These are phyloP conservation scores for Ephestia elutella DNA, from an alignment of 1,140 invertebrate genomes.

Conservation along the genomic window DNA sequence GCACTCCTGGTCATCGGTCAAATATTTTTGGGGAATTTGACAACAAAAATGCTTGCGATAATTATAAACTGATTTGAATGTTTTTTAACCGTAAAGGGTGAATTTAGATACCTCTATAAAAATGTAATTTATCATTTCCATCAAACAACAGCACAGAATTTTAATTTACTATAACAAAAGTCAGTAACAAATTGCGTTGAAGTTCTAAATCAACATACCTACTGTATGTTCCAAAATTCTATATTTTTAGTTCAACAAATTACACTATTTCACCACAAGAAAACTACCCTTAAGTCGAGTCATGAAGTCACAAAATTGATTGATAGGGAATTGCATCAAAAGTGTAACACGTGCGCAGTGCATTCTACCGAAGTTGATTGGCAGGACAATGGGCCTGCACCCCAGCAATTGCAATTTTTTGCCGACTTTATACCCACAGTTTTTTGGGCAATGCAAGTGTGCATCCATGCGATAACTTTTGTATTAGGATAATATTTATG, in stretches of 20 bases:
- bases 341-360: not conserved
- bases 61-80: too few species aligned
- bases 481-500: not conserved
- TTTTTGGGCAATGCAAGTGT: not conserved
- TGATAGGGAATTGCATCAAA: not conserved
- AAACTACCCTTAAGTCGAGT: not conserved
- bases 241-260: not conserved
- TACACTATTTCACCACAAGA: not conserved
- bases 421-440: not conserved
- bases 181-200: not conserved
- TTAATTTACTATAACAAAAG: not conserved
- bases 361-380: not conserved
- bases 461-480: not conserved
- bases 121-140: too few species aligned
- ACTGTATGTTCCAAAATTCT: not conserved
- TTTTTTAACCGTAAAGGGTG: too few species aligned
- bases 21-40: too few species aligned
- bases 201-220: slow-evolving; percentile 1
- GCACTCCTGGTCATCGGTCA: too few species aligned
- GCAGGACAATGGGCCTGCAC: not conserved
- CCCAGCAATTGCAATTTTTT: not conserved
- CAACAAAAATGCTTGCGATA: too few species aligned
- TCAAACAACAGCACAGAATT: too few species aligned
- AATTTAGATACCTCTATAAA: too few species aligned
- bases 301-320: not conserved